Evolutionary conservation across 2,113 vertebrate genomes (phyloP).

Genomic region (Strix aluco): DNA sequence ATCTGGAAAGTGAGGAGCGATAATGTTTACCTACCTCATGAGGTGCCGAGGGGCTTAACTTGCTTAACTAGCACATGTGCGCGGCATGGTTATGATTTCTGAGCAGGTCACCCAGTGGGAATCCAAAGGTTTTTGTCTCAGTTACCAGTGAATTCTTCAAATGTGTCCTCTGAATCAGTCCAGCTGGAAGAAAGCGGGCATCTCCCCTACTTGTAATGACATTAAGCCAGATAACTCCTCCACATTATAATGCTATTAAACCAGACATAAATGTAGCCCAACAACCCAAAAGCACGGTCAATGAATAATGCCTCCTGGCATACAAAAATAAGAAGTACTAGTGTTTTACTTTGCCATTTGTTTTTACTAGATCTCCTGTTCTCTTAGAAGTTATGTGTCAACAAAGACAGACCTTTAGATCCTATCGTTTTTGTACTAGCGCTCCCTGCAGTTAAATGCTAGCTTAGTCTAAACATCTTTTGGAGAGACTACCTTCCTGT

Average conservation of each 20-base stretch:
- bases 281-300: not conserved
- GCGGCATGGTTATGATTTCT: not conserved
- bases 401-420: not conserved
- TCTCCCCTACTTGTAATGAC: not conserved
- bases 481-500: not conserved
- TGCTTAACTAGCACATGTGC: not conserved
- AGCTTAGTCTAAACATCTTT: not conserved
- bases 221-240: not conserved
- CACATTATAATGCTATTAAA: not conserved
- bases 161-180: not conserved
- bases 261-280: not conserved
- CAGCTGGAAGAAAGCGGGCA: not conserved
- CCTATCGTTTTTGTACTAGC: not conserved
- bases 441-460: not conserved
- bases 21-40: constrained; percentile 27
- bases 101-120: not conserved
- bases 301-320: not conserved
- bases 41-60: not conserved
- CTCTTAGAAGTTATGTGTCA: not conserved
- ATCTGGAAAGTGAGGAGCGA: not conserved
- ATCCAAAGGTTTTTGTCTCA: not conserved
- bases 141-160: not conserved
- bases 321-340: not conserved
- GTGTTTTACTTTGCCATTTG: constrained; percentile 5
- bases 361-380: not conserved